Percentiles rank a stretch among this genome's conserved stretches.
These are phyloP conservation scores for Homalodisca vitripennis DNA, from an alignment of 1,140 invertebrate species.

Conservation along the genomic window DNA sequence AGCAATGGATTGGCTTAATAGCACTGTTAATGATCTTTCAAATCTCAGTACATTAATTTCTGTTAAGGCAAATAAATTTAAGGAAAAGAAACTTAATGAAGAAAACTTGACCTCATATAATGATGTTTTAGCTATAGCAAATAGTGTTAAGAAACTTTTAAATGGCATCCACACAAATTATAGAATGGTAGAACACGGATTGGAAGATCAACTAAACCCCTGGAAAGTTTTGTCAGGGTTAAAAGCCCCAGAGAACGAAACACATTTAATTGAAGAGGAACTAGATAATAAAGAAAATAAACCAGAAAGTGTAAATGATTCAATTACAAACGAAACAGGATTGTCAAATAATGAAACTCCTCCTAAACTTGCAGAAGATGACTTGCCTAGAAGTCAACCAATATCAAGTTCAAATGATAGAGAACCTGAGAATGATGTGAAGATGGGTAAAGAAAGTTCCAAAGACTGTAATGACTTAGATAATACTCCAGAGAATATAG, in stretches of 20 bases:
- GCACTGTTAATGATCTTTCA: neutral
- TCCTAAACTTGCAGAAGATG: neutral
- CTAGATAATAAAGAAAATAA: neutral
- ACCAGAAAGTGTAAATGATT: neutral
- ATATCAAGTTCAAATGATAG: neutral
- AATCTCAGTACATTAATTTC: neutral
- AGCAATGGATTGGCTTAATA: constrained; percentile 1
- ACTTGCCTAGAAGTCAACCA: neutral
- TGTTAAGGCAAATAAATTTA: neutral
- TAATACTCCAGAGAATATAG: too few relatives aligned
- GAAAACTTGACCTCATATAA: constrained; percentile 1
- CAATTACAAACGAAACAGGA: neutral
- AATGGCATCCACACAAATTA: neutral
- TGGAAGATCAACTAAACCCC: neutral
- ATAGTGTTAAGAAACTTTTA: neutral
- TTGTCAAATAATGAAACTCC: neutral
- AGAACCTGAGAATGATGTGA: too few relatives aligned
- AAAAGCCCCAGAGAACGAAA: neutral
- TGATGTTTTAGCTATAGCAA: neutral
- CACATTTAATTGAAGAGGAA: neutral
- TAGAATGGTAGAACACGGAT: neutral
- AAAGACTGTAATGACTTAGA: too few relatives aligned
- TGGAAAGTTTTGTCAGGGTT: constrained; percentile 5
- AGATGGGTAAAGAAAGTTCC: too few relatives aligned
- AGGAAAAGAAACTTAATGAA: neutral